Percentiles rank a stretch among this genome's conserved stretches.
Evolutionary conservation across 2,797 vertebrate species (phyloP).

Genomic region (Furcifer pardalis): DNA sequence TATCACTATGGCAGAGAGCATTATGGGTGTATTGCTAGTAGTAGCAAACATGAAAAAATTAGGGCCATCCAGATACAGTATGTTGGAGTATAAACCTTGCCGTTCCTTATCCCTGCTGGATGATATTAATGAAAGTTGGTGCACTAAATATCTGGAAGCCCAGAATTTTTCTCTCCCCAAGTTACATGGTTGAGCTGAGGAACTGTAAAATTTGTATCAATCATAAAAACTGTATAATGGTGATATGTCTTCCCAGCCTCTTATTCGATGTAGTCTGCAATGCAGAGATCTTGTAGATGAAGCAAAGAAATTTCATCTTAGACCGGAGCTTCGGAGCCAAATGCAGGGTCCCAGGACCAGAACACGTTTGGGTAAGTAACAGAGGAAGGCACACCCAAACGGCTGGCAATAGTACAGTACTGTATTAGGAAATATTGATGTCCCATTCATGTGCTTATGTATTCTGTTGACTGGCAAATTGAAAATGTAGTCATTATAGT

Average conservation of each 20-base stretch:
- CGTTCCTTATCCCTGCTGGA: too few species aligned
- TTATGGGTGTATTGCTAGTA: not conserved
- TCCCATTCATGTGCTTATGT: not conserved
- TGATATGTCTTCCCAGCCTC: slow-evolving; percentile 80
- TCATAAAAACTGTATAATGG: not conserved
- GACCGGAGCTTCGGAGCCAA: slow-evolving; percentile 94
- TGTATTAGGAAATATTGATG: not conserved
- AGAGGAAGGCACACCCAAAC: not conserved
- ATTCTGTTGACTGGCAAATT: not conserved
- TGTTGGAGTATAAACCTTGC: too few species aligned
- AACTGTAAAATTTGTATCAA: slow-evolving; percentile 21
- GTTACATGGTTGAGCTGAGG: slow-evolving; percentile 22
- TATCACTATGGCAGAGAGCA: too few species aligned
- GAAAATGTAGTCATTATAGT: not conserved
- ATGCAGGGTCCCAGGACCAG: slow-evolving; percentile 98
- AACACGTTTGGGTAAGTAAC: slow-evolving; percentile 87
- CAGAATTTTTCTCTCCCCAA: not conserved
- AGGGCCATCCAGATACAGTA: not conserved
- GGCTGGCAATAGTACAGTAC: not conserved
- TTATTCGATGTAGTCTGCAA: slow-evolving; percentile 94
- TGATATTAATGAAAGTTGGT: too few species aligned
- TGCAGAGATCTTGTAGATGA: slow-evolving; percentile 98
- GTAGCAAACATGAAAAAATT: too few species aligned
- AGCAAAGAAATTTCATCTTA: slow-evolving; percentile 98
- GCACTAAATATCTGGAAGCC: not conserved